Evolutionary conservation across 1,140 invertebrate genomes (phyloP).

Genomic region (Oncopodura yosiiana): DNA sequence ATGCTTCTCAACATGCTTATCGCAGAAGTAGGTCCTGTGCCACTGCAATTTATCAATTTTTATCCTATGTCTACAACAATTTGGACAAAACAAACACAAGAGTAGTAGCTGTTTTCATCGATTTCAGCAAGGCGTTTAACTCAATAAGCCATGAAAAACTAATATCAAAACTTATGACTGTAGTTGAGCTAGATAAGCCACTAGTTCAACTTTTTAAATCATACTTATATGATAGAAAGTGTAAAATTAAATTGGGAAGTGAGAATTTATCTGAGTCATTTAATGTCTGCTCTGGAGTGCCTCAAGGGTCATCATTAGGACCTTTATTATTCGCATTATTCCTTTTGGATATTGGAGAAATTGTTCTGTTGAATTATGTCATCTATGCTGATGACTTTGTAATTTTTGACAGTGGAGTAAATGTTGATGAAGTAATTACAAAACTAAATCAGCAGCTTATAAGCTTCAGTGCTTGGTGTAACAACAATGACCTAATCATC

Average conservation of each 20-base stretch:
- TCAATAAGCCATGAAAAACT: background rate
- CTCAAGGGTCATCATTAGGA: slow-evolving; percentile 8
- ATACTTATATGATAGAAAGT: no score
- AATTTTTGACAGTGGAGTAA: background rate
- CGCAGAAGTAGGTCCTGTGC: background rate
- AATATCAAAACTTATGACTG: slow-evolving; percentile 2
- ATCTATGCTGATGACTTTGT: slow-evolving; percentile 11
- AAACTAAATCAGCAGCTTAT: no score
- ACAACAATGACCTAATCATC: no score
- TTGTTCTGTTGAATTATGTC: background rate
- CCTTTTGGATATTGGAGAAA: slow-evolving; percentile 4
- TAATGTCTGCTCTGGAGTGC: no score
- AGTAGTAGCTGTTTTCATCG: slow-evolving; percentile 3
- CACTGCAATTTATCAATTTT: background rate
- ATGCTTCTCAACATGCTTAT: slow-evolving; percentile 18
- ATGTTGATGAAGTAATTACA: background rate
- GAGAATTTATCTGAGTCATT: no score
- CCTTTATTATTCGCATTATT: slow-evolving; percentile 5
- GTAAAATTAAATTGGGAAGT: no score
- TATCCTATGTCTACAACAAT: background rate
- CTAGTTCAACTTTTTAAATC: no score
- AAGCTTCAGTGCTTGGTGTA: no score
- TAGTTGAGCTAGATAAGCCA: no score
- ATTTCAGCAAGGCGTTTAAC: slow-evolving; percentile 12
- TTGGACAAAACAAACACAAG: background rate